Percentiles rank a stretch among this genome's conserved stretches.
phyloP scores from a whole-genome alignment of 2,113 vertebrate species.

The Lepus timidus region DNA sequence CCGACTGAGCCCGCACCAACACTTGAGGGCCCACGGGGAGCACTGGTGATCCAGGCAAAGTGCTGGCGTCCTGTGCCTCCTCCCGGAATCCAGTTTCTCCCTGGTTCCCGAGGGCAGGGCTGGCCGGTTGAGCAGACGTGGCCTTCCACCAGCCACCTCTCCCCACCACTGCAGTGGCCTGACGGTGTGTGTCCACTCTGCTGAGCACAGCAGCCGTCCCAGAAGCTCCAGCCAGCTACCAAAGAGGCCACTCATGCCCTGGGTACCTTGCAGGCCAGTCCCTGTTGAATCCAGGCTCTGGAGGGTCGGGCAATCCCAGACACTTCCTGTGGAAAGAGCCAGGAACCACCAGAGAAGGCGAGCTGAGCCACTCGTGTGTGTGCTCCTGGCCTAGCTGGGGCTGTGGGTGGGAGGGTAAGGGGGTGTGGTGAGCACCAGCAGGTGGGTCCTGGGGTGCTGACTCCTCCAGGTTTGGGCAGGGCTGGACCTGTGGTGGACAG shows the following conservation, averaged over 20 bases:
- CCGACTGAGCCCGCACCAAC: background rate
- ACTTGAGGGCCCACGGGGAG: background rate
- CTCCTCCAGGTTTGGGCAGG: background rate
- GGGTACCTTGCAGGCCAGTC: background rate
- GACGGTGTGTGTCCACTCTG: background rate
- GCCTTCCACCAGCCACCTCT: no score
- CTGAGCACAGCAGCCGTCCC: background rate
- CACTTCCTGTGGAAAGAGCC: background rate
- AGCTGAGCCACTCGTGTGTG: background rate
- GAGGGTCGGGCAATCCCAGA: background rate
- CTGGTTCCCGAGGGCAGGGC: background rate
- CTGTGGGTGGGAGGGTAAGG: background rate
- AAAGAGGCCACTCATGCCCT: background rate
- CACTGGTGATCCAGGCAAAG: background rate
- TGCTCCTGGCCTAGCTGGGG: background rate
- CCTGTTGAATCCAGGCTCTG: background rate
- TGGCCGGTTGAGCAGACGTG: background rate
- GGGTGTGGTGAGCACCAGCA: background rate
- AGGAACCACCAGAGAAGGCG: background rate
- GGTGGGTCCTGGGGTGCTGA: background rate
- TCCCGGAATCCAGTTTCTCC: background rate
- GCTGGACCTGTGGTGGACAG: rapidly evolving
- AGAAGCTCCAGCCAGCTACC: background rate
- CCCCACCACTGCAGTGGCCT: background rate
- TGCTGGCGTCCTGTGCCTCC: background rate